Evolutionary conservation across 2,888 invertebrate species (phyloP).

Genomic region (Sturmia bella): DNA sequence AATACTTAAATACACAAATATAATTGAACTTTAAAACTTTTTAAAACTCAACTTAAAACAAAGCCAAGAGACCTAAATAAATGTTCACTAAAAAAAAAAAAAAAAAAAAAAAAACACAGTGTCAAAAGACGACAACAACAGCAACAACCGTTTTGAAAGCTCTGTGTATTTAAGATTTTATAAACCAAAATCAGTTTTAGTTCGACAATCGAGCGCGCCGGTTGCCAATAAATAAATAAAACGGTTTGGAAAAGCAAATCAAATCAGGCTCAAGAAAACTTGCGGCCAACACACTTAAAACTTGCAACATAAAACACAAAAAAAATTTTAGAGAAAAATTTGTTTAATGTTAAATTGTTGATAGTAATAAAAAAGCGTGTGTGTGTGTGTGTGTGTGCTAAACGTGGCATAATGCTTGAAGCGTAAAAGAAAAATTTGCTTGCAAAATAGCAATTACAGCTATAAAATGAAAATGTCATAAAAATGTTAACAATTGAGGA

Average conservation of each 20-base stretch:
- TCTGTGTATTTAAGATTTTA: slow-evolving; percentile 24
- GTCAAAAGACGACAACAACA: slow-evolving; percentile 8
- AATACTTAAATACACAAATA: slow-evolving; percentile 26
- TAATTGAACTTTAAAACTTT: slow-evolving; percentile 21
- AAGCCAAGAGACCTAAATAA: slow-evolving; percentile 13
- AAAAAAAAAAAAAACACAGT: slow-evolving; percentile 15
- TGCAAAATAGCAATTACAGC: no score
- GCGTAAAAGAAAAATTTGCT: no score
- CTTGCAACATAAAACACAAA: slow-evolving; percentile 32
- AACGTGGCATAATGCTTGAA: no score
- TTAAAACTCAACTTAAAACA: not conserved
- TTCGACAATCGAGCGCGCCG: slow-evolving; percentile 36
- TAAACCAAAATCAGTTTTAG: slow-evolving; percentile 49
- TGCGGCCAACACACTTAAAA: slow-evolving; percentile 13
- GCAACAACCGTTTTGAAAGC: slow-evolving; percentile 24
- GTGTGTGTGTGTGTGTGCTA: no score
- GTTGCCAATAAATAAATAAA: slow-evolving; percentile 27
- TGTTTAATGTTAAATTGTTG: not conserved
- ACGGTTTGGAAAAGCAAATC: not conserved
- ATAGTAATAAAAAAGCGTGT: not conserved
- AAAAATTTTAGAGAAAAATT: not conserved
- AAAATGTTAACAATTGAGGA: not conserved
- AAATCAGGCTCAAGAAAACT: slow-evolving; percentile 3
- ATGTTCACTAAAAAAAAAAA: slow-evolving; percentile 10
- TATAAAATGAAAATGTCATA: not conserved